Evolutionary conservation across 2,888 invertebrate species (phyloP).

Genomic region (Ichneumon xanthorius): DNA sequence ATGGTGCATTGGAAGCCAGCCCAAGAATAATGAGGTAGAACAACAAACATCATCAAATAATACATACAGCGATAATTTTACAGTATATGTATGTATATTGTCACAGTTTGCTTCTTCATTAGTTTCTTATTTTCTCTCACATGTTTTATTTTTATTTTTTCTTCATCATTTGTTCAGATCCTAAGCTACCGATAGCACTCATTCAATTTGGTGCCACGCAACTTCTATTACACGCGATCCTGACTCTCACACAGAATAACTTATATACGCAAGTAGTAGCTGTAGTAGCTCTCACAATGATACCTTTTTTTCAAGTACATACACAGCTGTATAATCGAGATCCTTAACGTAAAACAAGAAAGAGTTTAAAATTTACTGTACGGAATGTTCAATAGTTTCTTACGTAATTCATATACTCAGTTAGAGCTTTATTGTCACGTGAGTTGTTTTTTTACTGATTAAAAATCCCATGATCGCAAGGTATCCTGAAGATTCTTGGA

Average conservation of each 20-base stretch:
- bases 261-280: conserved; percentile 42
- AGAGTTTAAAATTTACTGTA: conserved; percentile 65
- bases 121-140: conserved; percentile 62
- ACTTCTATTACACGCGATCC: conserved; percentile 51
- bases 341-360: conserved; percentile 63
- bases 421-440: conserved; percentile 80
- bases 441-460: conserved; percentile 62
- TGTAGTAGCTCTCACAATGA: conserved; percentile 36
- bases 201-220: conserved; percentile 63
- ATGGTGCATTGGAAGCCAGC: background rate
- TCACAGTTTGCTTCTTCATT: conserved; percentile 77
- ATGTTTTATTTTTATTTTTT: conserved; percentile 44
- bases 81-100: conserved; percentile 78
- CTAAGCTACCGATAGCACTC: conserved; percentile 79
- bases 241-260: conserved; percentile 56
- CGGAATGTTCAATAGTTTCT: conserved; percentile 59
- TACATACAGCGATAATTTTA: conserved; percentile 50
- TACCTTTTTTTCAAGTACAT: conserved; percentile 56
- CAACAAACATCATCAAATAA: conserved; percentile 30
- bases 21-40: conserved; percentile 53
- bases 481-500: conserved; percentile 49
- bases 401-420: conserved; percentile 70
- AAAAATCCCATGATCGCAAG: conserved; percentile 42
- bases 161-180: conserved; percentile 75
- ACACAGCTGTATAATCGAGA: conserved; percentile 40